Evolutionary conservation across 1,140 invertebrate species (phyloP), one percentile per base, ranked within the genome.

Genomic region (Tetramorium alpestre): DNA sequence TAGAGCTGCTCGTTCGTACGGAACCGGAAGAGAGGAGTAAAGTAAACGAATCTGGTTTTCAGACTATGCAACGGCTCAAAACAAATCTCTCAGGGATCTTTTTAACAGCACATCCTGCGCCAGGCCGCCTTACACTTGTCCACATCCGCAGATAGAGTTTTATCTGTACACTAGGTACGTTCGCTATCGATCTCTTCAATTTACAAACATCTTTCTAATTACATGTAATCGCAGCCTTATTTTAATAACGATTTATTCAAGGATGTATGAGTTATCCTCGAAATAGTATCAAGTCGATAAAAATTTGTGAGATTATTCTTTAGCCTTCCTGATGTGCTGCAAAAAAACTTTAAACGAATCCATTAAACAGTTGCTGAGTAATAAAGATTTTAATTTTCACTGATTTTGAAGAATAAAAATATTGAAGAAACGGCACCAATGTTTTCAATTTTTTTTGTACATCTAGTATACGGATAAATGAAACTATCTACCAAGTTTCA

Each of bases 31-130:
- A 69, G 7, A 44, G 11, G 6, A 13, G 13, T 72, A 44, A 75
- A 33, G 16, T 2, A 7, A 13, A 13, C 4, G 8, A 41, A 62
- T 81, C 25, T 87, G 8, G 38, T n/a, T 84, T 84, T 60, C 86
- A 94, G 95, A 87, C 7, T 38, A 92, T 89, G 94, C 94, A 69
- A 93, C 65, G 41, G 93, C 92, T 44, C 94, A 95, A 78, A 93
- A 95, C 22, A 94, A 96, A 91, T 96, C 96, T 6, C 93, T 97
- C 0, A 94, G 96, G 88, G 97, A 97, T 90, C 95, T 98, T 2
- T 97, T 97, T 91, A 97, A 98, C 91, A 98, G 97, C 3, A 96
- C 97, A 4, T 98, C 98, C 6, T 98, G 98, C 91, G 96, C 98
- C n/a, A 97, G 97, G 88, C 97, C 97, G 49, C 98, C 98, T 0